Evolutionary conservation across 2,797 vertebrate genomes (phyloP).

Genomic region (Peromyscus aztecus): DNA sequence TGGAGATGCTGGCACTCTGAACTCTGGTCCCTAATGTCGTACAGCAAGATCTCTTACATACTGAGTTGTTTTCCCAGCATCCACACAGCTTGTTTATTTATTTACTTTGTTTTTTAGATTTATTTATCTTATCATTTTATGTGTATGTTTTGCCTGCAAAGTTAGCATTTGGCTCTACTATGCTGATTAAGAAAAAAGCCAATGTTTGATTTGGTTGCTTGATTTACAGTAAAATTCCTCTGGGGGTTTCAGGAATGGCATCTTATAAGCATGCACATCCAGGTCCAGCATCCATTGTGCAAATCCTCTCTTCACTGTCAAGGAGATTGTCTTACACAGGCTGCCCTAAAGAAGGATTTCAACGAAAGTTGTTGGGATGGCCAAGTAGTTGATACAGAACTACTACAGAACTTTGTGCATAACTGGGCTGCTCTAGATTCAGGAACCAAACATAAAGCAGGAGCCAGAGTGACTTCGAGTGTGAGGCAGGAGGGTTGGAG

Average conservation of each 20-base stretch:
- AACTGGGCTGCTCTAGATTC: background rate
- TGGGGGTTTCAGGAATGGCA: background rate
- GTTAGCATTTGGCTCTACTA: background rate
- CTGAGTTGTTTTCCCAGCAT: background rate
- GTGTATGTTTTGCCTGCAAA: background rate
- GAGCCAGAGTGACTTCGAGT: background rate
- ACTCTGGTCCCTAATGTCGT: background rate
- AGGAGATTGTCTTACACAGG: slow-evolving; percentile 19
- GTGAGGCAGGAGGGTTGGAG: background rate
- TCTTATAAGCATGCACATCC: background rate
- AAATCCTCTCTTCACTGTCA: background rate
- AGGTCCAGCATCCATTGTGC: background rate
- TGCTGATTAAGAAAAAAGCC: background rate
- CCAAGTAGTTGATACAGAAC: background rate
- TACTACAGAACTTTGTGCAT: background rate
- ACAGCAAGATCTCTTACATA: background rate
- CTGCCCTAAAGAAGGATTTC: background rate
- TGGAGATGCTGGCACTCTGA: background rate
- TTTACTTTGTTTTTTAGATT: background rate
- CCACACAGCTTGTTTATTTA: background rate
- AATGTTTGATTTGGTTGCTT: background rate
- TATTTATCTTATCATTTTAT: background rate
- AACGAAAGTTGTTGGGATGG: background rate
- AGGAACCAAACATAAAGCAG: background rate
- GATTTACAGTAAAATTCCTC: background rate